These are phyloP conservation scores for Dicyrtomina minuta DNA, from an alignment of 2,888 invertebrate genomes.

Conservation along the genomic window DNA sequence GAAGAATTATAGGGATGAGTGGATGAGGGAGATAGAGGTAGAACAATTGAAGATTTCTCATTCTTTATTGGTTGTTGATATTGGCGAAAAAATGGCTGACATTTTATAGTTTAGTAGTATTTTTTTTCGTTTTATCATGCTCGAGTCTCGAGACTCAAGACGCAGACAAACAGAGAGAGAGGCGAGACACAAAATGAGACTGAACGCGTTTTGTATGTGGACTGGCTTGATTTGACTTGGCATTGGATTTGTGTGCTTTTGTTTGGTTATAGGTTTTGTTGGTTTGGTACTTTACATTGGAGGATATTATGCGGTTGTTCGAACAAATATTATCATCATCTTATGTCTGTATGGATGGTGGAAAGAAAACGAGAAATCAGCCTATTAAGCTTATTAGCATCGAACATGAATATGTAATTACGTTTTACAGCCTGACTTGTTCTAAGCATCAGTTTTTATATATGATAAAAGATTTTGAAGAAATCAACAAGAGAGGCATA, in stretches of 20 bases:
- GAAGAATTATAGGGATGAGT: no score
- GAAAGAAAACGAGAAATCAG: conserved; percentile 9
- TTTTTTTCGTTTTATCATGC: no score
- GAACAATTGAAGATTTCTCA: not conserved
- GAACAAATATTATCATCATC: not conserved
- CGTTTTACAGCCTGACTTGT: conserved; percentile 27
- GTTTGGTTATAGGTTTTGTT: not conserved
- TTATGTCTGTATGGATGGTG: not conserved
- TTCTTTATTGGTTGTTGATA: conserved; percentile 13
- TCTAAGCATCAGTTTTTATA: conserved; percentile 2
- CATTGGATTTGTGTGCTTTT: not conserved
- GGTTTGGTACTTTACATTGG: not conserved
- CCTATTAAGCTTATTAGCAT: conserved; percentile 35
- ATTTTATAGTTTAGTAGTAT: not conserved
- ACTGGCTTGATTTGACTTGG: not conserved
- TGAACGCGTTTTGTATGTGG: not conserved
- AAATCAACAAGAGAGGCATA: not conserved
- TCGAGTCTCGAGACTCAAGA: no score
- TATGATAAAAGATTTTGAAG: conserved; percentile 13
- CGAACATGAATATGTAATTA: conserved; percentile 33
- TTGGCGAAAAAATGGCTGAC: conserved; percentile 15
- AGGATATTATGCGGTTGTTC: not conserved
- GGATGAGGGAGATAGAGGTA: not conserved
- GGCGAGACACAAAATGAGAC: no score
- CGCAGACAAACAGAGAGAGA: no score